Evolutionary conservation across 2,797 vertebrate species (phyloP).

Genomic region (Dipus sagitta): DNA sequence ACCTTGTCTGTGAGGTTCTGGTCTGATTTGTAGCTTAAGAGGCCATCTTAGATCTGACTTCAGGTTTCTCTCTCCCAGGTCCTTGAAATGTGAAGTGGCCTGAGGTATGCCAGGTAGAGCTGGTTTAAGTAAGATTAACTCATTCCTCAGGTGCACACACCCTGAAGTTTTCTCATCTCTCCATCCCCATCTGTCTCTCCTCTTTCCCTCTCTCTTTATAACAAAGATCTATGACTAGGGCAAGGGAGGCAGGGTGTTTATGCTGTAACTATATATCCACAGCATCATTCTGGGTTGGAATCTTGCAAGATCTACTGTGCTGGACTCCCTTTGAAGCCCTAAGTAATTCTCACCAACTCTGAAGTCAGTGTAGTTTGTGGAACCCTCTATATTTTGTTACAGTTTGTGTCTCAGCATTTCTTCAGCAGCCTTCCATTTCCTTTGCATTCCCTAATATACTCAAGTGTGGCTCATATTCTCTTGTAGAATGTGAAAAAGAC

Average conservation of each 20-base stretch:
- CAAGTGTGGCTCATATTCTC: not conserved
- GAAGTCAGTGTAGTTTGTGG: not conserved
- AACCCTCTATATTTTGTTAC: not conserved
- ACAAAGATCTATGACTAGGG: not conserved
- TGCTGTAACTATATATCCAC: not conserved
- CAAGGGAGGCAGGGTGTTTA: not conserved
- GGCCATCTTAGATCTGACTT: not conserved
- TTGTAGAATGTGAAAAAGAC: not conserved
- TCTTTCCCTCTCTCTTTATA: no score
- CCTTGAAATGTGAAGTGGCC: not conserved
- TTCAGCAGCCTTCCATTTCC: rapidly evolving
- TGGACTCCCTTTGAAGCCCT: not conserved
- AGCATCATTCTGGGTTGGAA: not conserved
- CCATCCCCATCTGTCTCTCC: no score
- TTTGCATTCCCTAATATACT: not conserved
- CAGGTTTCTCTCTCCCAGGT: not conserved
- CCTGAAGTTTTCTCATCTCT: not conserved
- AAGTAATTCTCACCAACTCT: not conserved
- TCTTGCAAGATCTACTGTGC: not conserved
- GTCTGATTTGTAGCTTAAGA: not conserved
- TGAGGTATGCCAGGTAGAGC: not conserved
- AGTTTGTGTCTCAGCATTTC: not conserved
- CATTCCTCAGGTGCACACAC: rapidly evolving
- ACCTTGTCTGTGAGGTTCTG: not conserved
- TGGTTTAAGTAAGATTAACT: not conserved